phyloP scores from a whole-genome alignment of 2,113 vertebrate genomes.

The Megaleporinus macrocephalus region DNA sequence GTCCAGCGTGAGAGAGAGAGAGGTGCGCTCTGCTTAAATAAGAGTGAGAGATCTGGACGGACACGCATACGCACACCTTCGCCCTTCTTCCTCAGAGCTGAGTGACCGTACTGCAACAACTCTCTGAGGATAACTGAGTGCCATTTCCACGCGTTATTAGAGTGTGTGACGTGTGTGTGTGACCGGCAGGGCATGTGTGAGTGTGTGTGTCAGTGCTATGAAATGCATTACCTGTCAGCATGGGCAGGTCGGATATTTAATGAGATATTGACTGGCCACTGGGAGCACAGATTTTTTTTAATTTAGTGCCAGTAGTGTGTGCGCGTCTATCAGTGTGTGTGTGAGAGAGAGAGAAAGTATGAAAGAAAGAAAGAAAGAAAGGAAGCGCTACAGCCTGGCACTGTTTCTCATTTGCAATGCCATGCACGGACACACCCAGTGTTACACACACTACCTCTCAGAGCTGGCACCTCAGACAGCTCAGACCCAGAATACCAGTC shows the following conservation, averaged over 20 bases:
- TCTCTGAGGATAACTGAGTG: slow-evolving; percentile 62
- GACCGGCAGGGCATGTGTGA: slow-evolving; percentile 61
- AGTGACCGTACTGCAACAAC: slow-evolving; percentile 35
- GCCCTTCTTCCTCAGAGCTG: background rate
- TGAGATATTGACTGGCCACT: slow-evolving; percentile 83
- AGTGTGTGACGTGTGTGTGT: slow-evolving; percentile 61
- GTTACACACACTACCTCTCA: slow-evolving; percentile 44
- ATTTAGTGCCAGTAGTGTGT: slow-evolving; percentile 72
- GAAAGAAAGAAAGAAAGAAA: background rate
- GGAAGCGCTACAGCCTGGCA: slow-evolving; percentile 38
- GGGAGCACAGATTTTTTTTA: slow-evolving; percentile 80
- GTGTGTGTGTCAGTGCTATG: slow-evolving; percentile 62
- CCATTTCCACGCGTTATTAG: slow-evolving; percentile 74
- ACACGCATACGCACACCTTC: background rate
- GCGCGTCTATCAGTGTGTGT: slow-evolving; percentile 14
- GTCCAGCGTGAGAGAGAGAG: background rate
- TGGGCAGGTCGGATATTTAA: slow-evolving; percentile 71
- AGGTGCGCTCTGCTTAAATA: slow-evolving; percentile 28
- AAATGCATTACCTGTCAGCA: slow-evolving; percentile 58
- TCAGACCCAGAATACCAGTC: slow-evolving; percentile 43
- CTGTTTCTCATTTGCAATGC: slow-evolving; percentile 49
- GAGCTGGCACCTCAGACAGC: slow-evolving; percentile 52
- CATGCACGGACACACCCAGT: slow-evolving; percentile 55
- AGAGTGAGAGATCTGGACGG: slow-evolving; percentile 6
- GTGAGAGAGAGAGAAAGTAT: background rate